Conservation (phyloP, 2,888 invertebrate species). For the Dryobota labecula region DNA sequence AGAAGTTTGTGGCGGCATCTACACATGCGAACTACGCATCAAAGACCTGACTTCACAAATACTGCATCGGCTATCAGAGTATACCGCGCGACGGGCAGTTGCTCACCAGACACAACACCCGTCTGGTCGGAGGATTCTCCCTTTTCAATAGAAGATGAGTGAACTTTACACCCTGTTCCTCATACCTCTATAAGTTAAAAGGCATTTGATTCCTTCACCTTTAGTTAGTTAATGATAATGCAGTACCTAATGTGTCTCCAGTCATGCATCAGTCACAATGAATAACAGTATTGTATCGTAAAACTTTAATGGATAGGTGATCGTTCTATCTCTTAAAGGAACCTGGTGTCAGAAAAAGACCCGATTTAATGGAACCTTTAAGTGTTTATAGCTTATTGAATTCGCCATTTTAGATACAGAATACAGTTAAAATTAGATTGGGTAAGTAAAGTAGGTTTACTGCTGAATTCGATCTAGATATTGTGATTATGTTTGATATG, state of each 20-base stretch:
- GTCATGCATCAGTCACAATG: neutral
- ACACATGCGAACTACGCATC: too few relatives aligned
- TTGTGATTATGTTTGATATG: constrained; percentile 40
- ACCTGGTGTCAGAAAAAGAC: constrained; percentile 2
- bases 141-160: too few relatives aligned
- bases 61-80: too few relatives aligned
- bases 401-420: constrained; percentile 46
- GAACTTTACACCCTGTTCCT: too few relatives aligned
- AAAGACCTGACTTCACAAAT: too few relatives aligned
- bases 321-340: neutral
- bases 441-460: constrained; percentile 55
- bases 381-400: constrained; percentile 54
- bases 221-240: neutral
- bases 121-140: too few relatives aligned
- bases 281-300: constrained; percentile 6
- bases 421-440: constrained; percentile 58
- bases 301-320: constrained; percentile 4
- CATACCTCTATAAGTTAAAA: too few relatives aligned
- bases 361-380: constrained; percentile 17
- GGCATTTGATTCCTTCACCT: neutral
- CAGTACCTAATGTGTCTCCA: neutral
- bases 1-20: too few relatives aligned
- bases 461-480: constrained; percentile 43
- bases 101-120: too few relatives aligned
- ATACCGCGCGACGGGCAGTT: too few relatives aligned